These are phyloP conservation scores for Chymomyza fuscimana DNA, from an alignment of 2,888 invertebrate genomes.

Conservation along the genomic window DNA sequence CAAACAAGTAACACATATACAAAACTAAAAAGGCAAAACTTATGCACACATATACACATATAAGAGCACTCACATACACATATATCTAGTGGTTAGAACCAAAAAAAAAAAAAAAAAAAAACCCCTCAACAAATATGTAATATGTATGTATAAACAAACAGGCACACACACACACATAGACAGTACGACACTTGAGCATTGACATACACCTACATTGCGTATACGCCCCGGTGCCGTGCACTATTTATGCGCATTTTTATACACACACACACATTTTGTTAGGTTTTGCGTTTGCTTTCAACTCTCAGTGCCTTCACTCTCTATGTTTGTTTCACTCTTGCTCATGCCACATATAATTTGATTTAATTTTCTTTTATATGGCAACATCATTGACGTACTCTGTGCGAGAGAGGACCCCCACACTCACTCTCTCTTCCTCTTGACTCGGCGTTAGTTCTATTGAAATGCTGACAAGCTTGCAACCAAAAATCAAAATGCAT, in stretches of 20 bases:
- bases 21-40: constrained; percentile 9
- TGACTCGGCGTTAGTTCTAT: constrained; percentile 68
- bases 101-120: constrained; percentile 35
- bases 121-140: constrained; percentile 44
- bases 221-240: constrained; percentile 43
- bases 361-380: constrained; percentile 61
- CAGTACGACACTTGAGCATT: too few species aligned
- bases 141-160: not conserved
- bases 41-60: constrained; percentile 5
- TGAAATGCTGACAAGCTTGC: constrained; percentile 74
- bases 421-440: not conserved
- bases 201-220: constrained; percentile 36
- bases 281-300: constrained; percentile 20
- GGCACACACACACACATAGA: not conserved
- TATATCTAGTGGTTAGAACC: not conserved
- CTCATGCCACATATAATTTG: constrained; percentile 62
- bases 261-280: constrained; percentile 38
- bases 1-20: constrained; percentile 33
- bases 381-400: constrained; percentile 28
- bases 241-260: constrained; percentile 69
- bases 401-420: constrained; percentile 16
- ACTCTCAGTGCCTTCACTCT: constrained; percentile 8
- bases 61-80: not conserved
- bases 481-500: constrained; percentile 66
- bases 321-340: constrained; percentile 11